Conservation (phyloP, 2,888 invertebrate genomes). For the Lobophora halterata region DNA sequence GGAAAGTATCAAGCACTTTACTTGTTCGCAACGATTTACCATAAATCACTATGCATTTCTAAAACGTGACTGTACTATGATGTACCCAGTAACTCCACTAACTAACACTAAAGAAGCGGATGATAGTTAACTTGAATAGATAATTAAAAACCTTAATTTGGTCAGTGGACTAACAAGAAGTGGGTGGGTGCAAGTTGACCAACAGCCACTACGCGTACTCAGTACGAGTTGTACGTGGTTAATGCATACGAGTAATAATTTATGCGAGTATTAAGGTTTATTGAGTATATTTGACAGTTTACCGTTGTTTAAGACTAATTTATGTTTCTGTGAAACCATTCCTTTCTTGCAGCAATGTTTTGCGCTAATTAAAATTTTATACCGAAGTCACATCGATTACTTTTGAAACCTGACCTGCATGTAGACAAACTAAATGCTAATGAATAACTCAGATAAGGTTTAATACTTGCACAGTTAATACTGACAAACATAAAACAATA, state of each 20-base stretch:
- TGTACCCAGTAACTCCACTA: too few species aligned
- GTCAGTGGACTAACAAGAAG: slow-evolving; percentile 18
- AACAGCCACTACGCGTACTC: too few species aligned
- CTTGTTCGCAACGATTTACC: slow-evolving; percentile 24
- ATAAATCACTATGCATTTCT: slow-evolving; percentile 30
- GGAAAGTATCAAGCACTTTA: slow-evolving; percentile 27
- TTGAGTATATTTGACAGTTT: slow-evolving; percentile 29
- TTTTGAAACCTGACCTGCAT: background rate
- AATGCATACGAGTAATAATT: slow-evolving; percentile 27
- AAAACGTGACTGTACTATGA: slow-evolving; percentile 26
- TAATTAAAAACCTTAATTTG: slow-evolving; percentile 32
- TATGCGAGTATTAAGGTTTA: slow-evolving; percentile 31
- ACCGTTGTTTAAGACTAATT: slow-evolving; percentile 30
- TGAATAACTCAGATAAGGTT: too few species aligned
- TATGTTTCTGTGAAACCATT: slow-evolving; percentile 25
- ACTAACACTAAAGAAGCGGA: too few species aligned
- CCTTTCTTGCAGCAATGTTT: slow-evolving; percentile 15
- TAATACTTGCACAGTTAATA: too few species aligned
- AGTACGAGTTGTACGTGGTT: slow-evolving; percentile 22
- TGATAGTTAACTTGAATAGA: slow-evolving; percentile 26
- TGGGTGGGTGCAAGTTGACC: slow-evolving; percentile 27
- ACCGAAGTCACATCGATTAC: slow-evolving; percentile 3
- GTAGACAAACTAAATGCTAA: slow-evolving; percentile 4
- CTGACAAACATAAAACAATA: too few species aligned
- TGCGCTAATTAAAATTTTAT: slow-evolving; percentile 5